Percentiles rank a stretch among this genome's conserved stretches.
Evolutionary conservation across 2,113 vertebrate genomes (phyloP).

Genomic region (Irena cyanogastra): DNA sequence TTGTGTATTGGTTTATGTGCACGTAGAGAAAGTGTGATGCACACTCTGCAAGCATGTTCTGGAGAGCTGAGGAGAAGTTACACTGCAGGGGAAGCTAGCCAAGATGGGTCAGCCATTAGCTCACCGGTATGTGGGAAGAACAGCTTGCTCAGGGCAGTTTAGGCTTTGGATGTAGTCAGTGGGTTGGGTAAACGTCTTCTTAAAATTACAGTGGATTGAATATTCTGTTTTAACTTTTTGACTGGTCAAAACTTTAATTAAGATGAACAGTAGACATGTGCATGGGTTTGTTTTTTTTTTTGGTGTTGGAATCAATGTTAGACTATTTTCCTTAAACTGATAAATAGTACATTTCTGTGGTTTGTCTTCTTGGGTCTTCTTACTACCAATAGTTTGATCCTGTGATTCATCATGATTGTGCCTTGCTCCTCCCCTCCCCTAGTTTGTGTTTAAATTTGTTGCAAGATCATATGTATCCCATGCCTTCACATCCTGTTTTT

Average conservation of each 20-base stretch:
- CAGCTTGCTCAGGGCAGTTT: neutral
- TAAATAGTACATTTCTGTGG: neutral
- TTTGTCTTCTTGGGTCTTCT: neutral
- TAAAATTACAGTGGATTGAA: neutral
- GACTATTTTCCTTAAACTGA: neutral
- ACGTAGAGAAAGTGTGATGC: accelerated
- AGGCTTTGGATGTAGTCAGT: neutral
- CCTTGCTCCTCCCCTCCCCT: neutral
- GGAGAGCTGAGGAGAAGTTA: neutral
- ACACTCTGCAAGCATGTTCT: accelerated
- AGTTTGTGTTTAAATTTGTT: neutral
- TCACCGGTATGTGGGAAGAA: neutral
- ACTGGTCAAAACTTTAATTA: neutral
- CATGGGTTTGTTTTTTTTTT: neutral
- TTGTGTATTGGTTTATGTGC: neutral
- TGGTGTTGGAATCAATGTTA: neutral
- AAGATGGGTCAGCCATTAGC: neutral
- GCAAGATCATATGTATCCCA: neutral
- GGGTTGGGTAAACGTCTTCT: neutral
- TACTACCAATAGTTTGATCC: neutral
- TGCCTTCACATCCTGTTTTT: conserved; percentile 27
- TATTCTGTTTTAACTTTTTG: neutral
- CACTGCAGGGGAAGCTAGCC: neutral
- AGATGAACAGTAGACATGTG: neutral
- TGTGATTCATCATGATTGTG: neutral